phyloP scores from a whole-genome alignment of 2,113 vertebrate species.

The Eira barbara region DNA sequence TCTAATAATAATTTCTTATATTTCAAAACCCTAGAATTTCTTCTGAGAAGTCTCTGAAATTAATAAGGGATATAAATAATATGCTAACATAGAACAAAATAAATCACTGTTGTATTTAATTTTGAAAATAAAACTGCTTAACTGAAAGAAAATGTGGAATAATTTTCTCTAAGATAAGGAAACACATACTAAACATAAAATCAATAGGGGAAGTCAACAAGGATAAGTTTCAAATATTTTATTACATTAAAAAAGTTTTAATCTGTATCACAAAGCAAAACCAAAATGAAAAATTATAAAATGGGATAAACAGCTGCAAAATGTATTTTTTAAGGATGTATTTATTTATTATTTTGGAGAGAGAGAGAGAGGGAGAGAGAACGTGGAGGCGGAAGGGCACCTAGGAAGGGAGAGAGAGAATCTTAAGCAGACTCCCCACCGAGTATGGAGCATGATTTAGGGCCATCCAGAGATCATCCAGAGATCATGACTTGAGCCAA shows the following conservation, averaged over 20 bases:
- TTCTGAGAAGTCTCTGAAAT: not conserved
- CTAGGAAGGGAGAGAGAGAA: not conserved
- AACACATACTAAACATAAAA: not conserved
- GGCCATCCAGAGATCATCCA: not conserved
- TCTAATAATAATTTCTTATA: not conserved
- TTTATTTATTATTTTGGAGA: not conserved
- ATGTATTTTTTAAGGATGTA: not conserved
- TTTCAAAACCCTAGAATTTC: not conserved
- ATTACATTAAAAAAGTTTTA: not conserved
- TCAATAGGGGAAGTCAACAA: not conserved
- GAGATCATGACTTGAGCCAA: not conserved
- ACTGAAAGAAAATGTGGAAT: not conserved
- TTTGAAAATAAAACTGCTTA: conserved; percentile 27
- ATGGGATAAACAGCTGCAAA: not conserved
- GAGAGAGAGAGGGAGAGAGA: not conserved
- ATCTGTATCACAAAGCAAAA: not conserved
- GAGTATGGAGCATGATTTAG: not conserved
- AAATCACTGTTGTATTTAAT: not conserved
- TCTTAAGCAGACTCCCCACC: not conserved
- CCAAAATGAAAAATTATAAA: not conserved
- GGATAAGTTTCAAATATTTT: not conserved
- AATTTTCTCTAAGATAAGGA: not conserved
- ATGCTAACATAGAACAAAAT: not conserved
- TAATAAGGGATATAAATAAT: not conserved
- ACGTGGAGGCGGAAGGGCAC: not conserved